These are phyloP conservation scores for Apus apus DNA, from an alignment of 2,113 vertebrate genomes.

Conservation along the genomic window DNA sequence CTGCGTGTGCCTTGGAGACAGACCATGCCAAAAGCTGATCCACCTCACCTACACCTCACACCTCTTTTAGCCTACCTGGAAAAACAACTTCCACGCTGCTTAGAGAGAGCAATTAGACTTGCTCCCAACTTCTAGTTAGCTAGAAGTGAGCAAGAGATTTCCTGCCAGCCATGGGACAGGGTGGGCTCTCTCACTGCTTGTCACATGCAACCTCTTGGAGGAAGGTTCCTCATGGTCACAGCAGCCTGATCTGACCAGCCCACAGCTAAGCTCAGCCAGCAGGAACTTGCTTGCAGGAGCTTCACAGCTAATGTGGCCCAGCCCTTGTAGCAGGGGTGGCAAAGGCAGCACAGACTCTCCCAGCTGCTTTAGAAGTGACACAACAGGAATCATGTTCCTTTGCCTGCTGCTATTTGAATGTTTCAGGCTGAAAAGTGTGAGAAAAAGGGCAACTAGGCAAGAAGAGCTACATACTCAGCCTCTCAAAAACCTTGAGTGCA, in stretches of 20 bases:
- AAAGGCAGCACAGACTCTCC: not conserved
- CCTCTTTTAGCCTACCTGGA: not conserved
- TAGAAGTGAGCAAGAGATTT: not conserved
- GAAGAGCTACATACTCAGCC: conserved; percentile 11
- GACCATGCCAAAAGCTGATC: not conserved
- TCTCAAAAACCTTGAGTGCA: not conserved
- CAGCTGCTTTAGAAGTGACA: not conserved
- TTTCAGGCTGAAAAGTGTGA: not conserved
- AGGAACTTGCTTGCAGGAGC: not conserved
- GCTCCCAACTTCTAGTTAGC: too few relatives aligned
- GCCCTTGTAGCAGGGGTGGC: too few relatives aligned
- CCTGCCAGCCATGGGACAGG: not conserved
- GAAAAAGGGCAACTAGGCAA: not conserved
- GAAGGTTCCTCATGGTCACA: not conserved
- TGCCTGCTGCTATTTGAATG: not conserved
- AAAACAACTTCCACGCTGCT: not conserved
- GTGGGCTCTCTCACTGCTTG: not conserved
- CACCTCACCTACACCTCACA: not conserved
- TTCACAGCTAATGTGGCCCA: not conserved
- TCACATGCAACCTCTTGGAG: not conserved
- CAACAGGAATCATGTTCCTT: fast-evolving
- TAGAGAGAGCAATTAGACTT: not conserved
- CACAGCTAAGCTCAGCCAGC: not conserved
- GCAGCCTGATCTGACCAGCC: too few relatives aligned
- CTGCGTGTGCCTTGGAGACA: not conserved